A percentile compares a stretch with the other conserved stretches of the same genome.
Evolutionary conservation across 2,888 invertebrate genomes (phyloP).

Genomic region (Monopis laevigella): DNA sequence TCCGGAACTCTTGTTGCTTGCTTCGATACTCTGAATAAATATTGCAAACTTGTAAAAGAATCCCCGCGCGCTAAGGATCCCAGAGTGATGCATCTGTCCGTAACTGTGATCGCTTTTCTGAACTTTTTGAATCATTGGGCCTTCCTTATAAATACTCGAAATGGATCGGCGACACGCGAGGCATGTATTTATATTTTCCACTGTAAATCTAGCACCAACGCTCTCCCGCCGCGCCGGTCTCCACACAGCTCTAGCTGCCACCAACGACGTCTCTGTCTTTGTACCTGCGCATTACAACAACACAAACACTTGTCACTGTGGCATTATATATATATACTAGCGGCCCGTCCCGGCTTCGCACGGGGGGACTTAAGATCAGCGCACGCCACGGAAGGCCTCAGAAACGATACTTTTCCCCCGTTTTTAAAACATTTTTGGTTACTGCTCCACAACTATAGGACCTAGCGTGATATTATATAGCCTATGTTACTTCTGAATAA

Average conservation of each 20-base stretch:
- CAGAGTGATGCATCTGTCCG: slow-evolving; percentile 12
- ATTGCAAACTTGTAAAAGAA: slow-evolving; percentile 14
- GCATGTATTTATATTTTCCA: slow-evolving; percentile 15
- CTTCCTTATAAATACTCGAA: slow-evolving; percentile 13
- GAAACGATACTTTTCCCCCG: too few relatives aligned
- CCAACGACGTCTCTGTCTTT: not conserved
- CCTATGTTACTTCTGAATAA: too few relatives aligned
- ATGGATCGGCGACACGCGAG: slow-evolving; percentile 14
- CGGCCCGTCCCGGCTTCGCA: too few relatives aligned
- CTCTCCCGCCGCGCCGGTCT: not conserved
- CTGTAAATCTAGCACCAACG: slow-evolving; percentile 1
- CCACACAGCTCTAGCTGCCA: not conserved
- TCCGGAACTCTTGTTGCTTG: slow-evolving; percentile 14
- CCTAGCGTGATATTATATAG: too few relatives aligned
- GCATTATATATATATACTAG: too few relatives aligned
- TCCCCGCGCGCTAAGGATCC: slow-evolving; percentile 11
- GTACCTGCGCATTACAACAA: not conserved
- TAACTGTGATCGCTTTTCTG: slow-evolving; percentile 14
- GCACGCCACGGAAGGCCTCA: too few relatives aligned
- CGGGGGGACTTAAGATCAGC: too few relatives aligned
- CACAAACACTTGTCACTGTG: not conserved
- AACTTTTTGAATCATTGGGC: slow-evolving; percentile 13
- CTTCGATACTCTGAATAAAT: slow-evolving; percentile 15
- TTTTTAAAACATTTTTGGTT: too few relatives aligned
- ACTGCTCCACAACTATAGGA: too few relatives aligned